A percentile compares a stretch with the other conserved stretches of the same genome.
Conservation (phyloP, 2,797 vertebrate genomes). For the Ambastaia sidthimunki region DNA sequence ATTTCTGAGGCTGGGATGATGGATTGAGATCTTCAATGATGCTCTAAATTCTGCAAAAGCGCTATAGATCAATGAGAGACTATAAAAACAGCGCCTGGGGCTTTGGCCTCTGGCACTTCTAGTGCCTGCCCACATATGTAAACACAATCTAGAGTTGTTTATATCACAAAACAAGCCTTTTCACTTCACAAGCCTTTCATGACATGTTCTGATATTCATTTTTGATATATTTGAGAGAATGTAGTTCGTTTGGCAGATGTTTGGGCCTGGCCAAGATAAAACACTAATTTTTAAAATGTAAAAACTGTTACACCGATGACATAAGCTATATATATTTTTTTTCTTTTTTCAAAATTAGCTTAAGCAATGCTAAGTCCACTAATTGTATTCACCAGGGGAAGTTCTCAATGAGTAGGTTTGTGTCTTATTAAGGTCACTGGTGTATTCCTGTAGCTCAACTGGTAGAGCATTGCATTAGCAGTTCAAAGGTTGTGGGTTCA, state of each 20-base stretch:
- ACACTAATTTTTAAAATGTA: conserved; percentile 50
- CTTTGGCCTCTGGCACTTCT: conserved; percentile 51
- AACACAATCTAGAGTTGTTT: conserved; percentile 60
- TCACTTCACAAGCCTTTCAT: conserved; percentile 10
- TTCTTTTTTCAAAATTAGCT: neutral
- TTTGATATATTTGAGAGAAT: conserved; percentile 23
- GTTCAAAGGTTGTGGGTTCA: too few relatives aligned
- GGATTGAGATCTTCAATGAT: conserved; percentile 40
- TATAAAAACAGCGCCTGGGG: conserved; percentile 38
- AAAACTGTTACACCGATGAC: conserved; percentile 44
- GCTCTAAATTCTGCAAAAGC: conserved; percentile 44
- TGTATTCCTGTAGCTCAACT: too few relatives aligned
- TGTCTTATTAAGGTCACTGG: neutral
- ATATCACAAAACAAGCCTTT: conserved; percentile 47
- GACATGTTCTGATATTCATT: conserved; percentile 56
- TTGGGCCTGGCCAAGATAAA: conserved; percentile 37
- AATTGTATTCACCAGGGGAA: neutral
- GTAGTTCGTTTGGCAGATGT: conserved; percentile 58
- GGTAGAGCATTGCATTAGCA: too few relatives aligned
- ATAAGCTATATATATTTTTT: neutral
- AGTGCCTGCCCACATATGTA: conserved; percentile 54
- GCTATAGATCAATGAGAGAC: conserved; percentile 47
- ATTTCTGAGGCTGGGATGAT: conserved; percentile 48
- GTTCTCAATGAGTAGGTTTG: conserved; percentile 32
- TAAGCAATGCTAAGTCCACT: neutral